Evolutionary conservation across 1,140 invertebrate species (phyloP).

Genomic region (Pseudoatta argentina): DNA sequence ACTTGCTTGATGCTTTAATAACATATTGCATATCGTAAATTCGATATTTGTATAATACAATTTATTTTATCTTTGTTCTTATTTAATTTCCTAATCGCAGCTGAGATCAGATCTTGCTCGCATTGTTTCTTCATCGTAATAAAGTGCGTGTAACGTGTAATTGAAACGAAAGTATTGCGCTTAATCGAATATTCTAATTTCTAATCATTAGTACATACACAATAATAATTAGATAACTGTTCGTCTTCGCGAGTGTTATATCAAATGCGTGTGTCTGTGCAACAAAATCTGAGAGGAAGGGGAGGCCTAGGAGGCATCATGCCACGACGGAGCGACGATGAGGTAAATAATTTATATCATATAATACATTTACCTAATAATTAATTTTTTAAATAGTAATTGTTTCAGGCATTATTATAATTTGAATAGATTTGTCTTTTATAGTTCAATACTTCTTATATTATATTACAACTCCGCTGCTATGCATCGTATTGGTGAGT

Average conservation of each 20-base stretch:
- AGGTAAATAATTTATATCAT: background rate
- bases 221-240: background rate
- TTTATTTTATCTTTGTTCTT: background rate
- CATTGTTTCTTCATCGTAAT: background rate
- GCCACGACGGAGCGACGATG: background rate
- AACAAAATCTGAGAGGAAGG: background rate
- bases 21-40: background rate
- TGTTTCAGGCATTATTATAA: background rate
- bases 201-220: background rate
- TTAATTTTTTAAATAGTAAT: background rate
- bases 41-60: background rate
- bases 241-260: background rate
- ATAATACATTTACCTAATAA: background rate
- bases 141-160: background rate
- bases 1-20: background rate
- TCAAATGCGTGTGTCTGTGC: background rate
- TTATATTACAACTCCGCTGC: background rate
- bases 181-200: background rate
- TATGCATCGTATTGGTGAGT: background rate
- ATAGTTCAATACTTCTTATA: background rate
- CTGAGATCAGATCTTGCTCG: background rate
- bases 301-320: background rate
- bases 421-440: background rate
- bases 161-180: background rate
- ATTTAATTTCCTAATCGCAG: background rate